Evolutionary conservation across 2,113 vertebrate species (phyloP).

Genomic region (Lepus europaeus): DNA sequence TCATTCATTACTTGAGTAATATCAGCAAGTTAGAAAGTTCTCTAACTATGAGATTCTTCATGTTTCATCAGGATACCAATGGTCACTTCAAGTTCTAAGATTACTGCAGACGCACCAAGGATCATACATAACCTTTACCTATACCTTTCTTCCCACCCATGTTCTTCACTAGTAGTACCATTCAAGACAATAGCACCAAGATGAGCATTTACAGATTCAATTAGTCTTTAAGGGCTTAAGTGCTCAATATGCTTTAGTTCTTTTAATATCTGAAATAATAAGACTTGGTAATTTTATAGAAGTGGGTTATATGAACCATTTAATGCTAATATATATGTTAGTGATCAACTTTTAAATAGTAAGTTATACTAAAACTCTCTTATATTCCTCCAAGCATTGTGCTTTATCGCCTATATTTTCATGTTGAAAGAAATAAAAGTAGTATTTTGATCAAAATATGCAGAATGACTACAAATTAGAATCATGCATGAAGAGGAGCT

Average conservation of each 20-base stretch:
- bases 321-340: constrained; percentile 46
- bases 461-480: background rate
- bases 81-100: background rate
- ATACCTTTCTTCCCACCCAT: background rate
- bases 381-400: background rate
- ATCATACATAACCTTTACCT: background rate
- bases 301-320: constrained; percentile 63
- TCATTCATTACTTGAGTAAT: background rate
- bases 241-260: constrained; percentile 45
- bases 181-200: background rate
- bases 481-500: background rate
- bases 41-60: background rate
- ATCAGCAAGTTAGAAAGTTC: constrained; percentile 6
- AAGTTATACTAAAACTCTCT: constrained; percentile 3
- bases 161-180: background rate
- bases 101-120: background rate
- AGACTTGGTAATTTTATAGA: constrained; percentile 60
- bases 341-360: constrained; percentile 61
- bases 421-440: constrained; percentile 23
- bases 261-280: constrained; percentile 69
- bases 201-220: constrained; percentile 14
- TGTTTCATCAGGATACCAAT: background rate
- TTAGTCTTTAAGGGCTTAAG: constrained; percentile 53
- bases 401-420: background rate
- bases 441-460: constrained; percentile 5